phyloP scores from a whole-genome alignment of 1,140 invertebrate species.

The Asobara japonica region DNA sequence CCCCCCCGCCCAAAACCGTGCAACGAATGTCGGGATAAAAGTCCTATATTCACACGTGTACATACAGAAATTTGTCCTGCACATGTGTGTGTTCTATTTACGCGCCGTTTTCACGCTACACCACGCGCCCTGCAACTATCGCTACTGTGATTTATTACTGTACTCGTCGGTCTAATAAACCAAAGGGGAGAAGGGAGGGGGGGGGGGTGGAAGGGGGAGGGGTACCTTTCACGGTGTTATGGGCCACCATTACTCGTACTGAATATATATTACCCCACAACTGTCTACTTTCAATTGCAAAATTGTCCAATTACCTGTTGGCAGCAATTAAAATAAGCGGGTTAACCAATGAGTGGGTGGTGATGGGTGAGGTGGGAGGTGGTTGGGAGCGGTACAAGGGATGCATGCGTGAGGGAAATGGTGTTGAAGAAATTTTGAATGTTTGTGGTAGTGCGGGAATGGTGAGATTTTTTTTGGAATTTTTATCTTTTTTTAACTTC shows the following conservation, averaged over 20 bases:
- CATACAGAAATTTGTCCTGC: not conserved
- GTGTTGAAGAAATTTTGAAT: not conserved
- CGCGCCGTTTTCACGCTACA: slow-evolving; percentile 49
- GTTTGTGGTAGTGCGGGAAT: too few relatives aligned
- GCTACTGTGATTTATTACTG: slow-evolving; percentile 33
- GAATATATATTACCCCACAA: slow-evolving; percentile 11
- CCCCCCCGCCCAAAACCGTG: not conserved
- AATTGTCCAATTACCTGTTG: slow-evolving; percentile 4
- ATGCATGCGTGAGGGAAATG: too few relatives aligned
- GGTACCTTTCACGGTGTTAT: not conserved
- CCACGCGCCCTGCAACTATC: slow-evolving; percentile 33
- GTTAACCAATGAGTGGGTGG: too few relatives aligned
- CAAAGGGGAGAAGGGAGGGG: slow-evolving; percentile 5
- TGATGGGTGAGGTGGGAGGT: not conserved
- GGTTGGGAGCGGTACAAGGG: not conserved
- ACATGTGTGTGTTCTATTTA: slow-evolving; percentile 35
- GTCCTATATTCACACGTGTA: not conserved
- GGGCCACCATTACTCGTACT: not conserved
- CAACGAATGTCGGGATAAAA: not conserved
- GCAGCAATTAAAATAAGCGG: not conserved
- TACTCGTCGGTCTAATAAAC: slow-evolving; percentile 36
- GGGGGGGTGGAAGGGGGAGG: not conserved
- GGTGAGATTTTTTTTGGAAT: too few relatives aligned
- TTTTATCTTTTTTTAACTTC: too few relatives aligned
- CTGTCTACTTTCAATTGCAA: not conserved